phyloP scores from a whole-genome alignment of 2,888 invertebrate genomes.

The Dichetophora obliterata region DNA sequence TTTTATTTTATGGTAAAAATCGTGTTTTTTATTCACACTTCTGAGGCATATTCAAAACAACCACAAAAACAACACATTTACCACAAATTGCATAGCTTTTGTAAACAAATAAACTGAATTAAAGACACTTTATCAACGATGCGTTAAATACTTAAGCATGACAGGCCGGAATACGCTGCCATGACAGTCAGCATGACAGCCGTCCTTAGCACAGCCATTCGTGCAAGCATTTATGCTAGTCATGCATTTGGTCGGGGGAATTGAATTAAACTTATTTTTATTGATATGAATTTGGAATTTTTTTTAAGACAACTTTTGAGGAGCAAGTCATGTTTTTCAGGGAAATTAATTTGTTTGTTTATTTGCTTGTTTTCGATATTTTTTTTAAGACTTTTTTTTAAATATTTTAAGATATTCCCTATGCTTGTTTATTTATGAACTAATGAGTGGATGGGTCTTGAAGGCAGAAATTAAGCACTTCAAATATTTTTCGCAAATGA shows the following conservation, averaged over 20 bases:
- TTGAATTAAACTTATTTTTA: neutral
- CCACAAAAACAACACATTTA: no score
- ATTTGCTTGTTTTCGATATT: no score
- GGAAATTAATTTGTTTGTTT: no score
- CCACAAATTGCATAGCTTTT: neutral
- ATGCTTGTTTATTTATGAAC: no score
- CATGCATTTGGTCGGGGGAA: neutral
- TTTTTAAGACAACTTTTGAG: neutral
- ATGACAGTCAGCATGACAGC: neutral
- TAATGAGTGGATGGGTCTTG: no score
- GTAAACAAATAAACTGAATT: slow-evolving; percentile 26
- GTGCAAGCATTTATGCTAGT: neutral
- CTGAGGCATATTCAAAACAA: no score
- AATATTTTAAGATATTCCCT: no score
- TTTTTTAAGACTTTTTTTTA: no score
- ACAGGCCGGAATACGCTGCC: neutral
- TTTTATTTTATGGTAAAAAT: no score
- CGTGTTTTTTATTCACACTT: no score
- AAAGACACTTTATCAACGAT: slow-evolving; percentile 3
- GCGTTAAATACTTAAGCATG: neutral
- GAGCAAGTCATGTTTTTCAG: neutral
- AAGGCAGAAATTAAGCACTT: no score
- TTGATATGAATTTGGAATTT: neutral
- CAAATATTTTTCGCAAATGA: no score
- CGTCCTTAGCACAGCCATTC: neutral